Conservation (phyloP, 2,888 invertebrate species). For the Macrophya annulata region DNA sequence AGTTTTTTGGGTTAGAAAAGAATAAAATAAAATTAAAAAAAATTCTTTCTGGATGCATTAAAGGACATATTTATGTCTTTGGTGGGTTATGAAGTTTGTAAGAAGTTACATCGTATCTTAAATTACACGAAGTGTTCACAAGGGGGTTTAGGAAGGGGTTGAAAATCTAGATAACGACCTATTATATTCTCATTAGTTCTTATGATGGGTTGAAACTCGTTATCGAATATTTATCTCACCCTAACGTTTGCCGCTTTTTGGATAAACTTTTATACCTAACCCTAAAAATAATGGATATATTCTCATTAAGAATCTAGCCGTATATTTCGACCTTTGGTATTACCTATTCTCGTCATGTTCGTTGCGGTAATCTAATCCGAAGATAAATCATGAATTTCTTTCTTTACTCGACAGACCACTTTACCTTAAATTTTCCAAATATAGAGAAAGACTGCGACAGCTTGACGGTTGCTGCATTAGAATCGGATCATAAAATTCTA, state of each 20-base stretch:
- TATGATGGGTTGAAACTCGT: constrained; percentile 52
- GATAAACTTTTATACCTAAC: neutral
- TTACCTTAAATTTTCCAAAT: neutral
- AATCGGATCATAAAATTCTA: neutral
- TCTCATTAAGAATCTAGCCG: neutral
- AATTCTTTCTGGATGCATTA: neutral
- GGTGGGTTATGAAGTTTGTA: neutral
- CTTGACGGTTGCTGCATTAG: neutral
- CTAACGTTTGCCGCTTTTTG: neutral
- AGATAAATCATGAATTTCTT: neutral
- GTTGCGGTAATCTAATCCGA: neutral
- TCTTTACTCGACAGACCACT: no score
- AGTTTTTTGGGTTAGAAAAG: neutral
- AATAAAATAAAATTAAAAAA: no score
- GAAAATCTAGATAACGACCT: constrained; percentile 57
- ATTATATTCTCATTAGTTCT: constrained; percentile 55
- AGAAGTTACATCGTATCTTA: neutral
- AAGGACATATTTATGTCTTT: constrained; percentile 12
- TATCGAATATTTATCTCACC: constrained; percentile 59
- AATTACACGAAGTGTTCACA: constrained; percentile 25
- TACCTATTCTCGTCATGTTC: neutral
- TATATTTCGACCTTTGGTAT: neutral
- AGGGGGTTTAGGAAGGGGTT: neutral
- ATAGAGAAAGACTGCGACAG: neutral
- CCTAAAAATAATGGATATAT: constrained; percentile 2